Evolutionary conservation across 2,113 vertebrate species (phyloP).

Genomic region (Zosterops lateralis): DNA sequence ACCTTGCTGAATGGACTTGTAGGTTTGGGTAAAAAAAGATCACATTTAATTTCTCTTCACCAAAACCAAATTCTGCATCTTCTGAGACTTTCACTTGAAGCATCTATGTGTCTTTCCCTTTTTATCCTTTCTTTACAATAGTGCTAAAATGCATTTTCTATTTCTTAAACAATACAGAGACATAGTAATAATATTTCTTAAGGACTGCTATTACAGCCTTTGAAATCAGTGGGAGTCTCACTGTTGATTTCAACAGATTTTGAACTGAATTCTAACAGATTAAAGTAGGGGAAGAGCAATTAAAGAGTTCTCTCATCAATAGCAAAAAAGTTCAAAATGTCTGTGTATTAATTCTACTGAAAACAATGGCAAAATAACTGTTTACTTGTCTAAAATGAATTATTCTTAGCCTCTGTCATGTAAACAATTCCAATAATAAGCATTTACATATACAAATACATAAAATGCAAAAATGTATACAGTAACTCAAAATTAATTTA

Average conservation of each 20-base stretch:
- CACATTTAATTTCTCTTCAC: neutral
- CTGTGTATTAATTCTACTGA: neutral
- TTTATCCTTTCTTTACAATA: neutral
- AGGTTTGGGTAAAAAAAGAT: neutral
- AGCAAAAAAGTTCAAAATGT: neutral
- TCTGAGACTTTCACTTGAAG: neutral
- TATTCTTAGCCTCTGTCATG: neutral
- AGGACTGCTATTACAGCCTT: neutral
- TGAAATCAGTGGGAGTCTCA: neutral
- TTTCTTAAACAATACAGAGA: neutral
- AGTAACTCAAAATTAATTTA: constrained; percentile 58
- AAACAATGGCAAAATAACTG: neutral
- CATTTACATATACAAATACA: neutral
- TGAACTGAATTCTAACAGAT: neutral
- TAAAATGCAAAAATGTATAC: constrained; percentile 22
- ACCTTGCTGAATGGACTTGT: neutral
- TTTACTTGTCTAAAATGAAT: constrained; percentile 6
- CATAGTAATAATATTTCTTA: neutral
- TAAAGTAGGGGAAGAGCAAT: neutral
- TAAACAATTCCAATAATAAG: neutral
- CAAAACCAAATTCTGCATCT: neutral
- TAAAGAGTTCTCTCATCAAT: neutral
- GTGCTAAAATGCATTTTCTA: neutral
- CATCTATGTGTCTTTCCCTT: neutral
- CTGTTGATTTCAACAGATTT: neutral